Conservation (phyloP, 53 echinoderm and acorn worm species). For the Stichopus horrens region DNA sequence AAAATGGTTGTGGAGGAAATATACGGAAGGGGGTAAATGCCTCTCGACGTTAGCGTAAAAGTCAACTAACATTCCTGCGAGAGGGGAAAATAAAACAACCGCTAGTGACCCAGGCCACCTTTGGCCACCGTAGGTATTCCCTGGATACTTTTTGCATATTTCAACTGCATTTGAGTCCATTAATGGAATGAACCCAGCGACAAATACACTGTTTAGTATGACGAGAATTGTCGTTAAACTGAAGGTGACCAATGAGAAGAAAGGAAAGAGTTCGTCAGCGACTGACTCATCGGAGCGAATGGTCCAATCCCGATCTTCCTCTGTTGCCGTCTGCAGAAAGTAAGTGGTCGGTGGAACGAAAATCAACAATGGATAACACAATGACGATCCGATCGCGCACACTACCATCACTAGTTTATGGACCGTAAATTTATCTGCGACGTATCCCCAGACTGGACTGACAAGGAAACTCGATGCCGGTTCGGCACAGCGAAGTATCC, state of each 20-base stretch:
- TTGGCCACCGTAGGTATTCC: neutral
- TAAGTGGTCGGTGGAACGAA: conserved; percentile 44
- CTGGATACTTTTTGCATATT: neutral
- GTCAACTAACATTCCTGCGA: neutral
- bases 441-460: conserved; percentile 60
- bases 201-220: neutral
- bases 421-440: conserved; percentile 69
- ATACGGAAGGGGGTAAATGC: neutral
- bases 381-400: conserved; percentile 32
- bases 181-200: conserved; percentile 6
- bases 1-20: neutral
- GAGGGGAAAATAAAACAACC: neutral
- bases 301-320: neutral
- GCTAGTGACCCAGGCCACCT: neutral
- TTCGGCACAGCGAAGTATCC: conserved; percentile 20
- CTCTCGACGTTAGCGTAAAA: neutral
- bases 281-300: neutral
- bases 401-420: conserved; percentile 55
- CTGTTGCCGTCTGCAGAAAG: neutral
- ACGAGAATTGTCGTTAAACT: neutral
- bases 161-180: conserved; percentile 14
- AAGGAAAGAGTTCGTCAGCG: neutral
- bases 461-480: conserved; percentile 48
- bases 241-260: neutral
- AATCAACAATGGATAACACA: conserved; percentile 47